These are phyloP conservation scores for Hydractinia echinata DNA, from an alignment of 30 jellyfish, hydroid and myxozoan genomes.

Conservation along the genomic window DNA sequence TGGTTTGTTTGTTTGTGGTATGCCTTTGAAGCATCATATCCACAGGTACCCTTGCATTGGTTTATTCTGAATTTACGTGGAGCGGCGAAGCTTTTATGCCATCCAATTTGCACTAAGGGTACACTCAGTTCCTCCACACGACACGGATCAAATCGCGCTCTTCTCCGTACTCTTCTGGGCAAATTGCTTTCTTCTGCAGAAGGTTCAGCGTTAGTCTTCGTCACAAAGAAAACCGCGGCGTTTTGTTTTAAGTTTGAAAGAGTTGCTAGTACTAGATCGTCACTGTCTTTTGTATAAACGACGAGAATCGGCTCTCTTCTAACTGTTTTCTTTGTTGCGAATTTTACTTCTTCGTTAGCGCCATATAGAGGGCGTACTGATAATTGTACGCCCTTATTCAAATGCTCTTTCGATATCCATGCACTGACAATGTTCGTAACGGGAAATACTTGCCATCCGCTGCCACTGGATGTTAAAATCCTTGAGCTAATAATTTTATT, in stretches of 20 bases:
- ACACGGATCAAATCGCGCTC: neutral
- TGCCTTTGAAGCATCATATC: neutral
- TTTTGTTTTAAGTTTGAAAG: neutral
- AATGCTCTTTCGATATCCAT: neutral
- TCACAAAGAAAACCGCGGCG: neutral
- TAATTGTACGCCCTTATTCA: neutral
- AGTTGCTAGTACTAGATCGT: neutral
- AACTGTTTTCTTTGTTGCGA: neutral
- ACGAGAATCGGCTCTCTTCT: neutral
- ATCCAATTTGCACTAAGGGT: neutral
- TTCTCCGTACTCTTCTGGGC: neutral
- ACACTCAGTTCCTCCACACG: neutral
- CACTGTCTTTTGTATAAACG: neutral
- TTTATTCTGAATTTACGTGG: neutral
- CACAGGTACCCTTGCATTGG: neutral
- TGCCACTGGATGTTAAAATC: neutral
- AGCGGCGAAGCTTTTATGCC: neutral
- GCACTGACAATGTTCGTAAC: neutral
- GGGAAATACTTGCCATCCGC: constrained; percentile 9
- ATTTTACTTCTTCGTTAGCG: neutral
- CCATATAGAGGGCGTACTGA: neutral
- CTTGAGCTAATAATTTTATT: neutral
- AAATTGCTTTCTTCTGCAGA: neutral
- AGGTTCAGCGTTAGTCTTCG: neutral
- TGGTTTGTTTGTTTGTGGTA: neutral